Percentiles rank a stretch among this genome's conserved stretches.
Conservation (phyloP, 2,797 vertebrate species). For the Pangasius macronema region DNA sequence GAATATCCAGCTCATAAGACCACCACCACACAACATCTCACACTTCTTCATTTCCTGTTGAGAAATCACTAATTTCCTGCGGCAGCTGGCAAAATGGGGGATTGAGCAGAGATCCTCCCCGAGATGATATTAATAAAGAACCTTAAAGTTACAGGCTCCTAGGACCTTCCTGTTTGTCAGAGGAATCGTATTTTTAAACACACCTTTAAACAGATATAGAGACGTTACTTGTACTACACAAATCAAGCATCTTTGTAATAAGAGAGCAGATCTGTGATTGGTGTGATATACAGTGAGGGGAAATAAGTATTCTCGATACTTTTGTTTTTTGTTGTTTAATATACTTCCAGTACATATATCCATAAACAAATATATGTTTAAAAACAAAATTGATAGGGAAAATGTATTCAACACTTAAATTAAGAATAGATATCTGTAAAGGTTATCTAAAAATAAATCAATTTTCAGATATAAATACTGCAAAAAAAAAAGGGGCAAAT, state of each 20-base stretch:
- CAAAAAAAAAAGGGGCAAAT: not conserved
- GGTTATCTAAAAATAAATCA: no score
- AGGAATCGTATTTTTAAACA: not conserved
- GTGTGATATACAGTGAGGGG: not conserved
- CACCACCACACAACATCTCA: conserved; percentile 48
- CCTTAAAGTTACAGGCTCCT: not conserved
- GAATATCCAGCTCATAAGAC: conserved; percentile 24
- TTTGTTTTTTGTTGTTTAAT: not conserved
- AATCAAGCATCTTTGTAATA: not conserved
- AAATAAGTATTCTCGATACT: not conserved
- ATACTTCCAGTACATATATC: not conserved
- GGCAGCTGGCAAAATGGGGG: conserved; percentile 8
- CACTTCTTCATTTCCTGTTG: conserved; percentile 65
- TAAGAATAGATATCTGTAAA: no score
- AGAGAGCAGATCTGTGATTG: not conserved
- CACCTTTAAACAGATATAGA: not conserved
- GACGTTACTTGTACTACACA: not conserved
- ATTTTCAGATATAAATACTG: not conserved
- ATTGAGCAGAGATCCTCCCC: conserved; percentile 15
- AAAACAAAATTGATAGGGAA: not conserved
- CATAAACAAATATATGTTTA: no score
- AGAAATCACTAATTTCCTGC: conserved; percentile 63
- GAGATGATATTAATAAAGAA: not conserved
- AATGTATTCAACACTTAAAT: not conserved
- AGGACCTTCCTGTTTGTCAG: not conserved